Evolutionary conservation across 2,797 vertebrate genomes (phyloP).

Genomic region (Rhyacichthys aspro): DNA sequence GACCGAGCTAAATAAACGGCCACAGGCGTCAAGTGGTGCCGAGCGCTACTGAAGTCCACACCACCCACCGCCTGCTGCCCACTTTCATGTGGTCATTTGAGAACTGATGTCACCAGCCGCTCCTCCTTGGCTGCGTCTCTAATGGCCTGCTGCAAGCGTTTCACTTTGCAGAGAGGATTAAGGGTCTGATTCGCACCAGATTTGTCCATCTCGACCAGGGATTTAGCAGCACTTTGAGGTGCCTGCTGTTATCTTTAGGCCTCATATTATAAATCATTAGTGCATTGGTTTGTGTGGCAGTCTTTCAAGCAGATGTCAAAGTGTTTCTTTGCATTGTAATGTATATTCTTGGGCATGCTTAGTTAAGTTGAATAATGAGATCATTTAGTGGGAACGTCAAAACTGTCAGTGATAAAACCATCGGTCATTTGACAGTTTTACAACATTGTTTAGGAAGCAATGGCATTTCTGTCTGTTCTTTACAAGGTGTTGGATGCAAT

Average conservation of each 20-base stretch:
- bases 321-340: no score
- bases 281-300: not conserved
- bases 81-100: slow-evolving; percentile 68
- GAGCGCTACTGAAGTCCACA: slow-evolving; percentile 54
- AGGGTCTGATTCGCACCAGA: slow-evolving; percentile 42
- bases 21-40: slow-evolving; percentile 61
- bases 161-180: slow-evolving; percentile 15
- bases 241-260: slow-evolving; percentile 16
- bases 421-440: slow-evolving; percentile 35
- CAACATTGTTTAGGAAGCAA: slow-evolving; percentile 35
- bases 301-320: not conserved
- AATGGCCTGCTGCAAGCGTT: slow-evolving; percentile 28
- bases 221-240: slow-evolving; percentile 13
- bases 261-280: slow-evolving; percentile 6
- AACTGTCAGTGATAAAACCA: slow-evolving; percentile 29
- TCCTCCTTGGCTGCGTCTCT: slow-evolving; percentile 38
- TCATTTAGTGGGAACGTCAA: slow-evolving; percentile 1
- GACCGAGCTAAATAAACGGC: slow-evolving; percentile 61
- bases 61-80: slow-evolving; percentile 57
- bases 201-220: slow-evolving; percentile 16
- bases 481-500: slow-evolving; percentile 67
- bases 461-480: slow-evolving; percentile 51
- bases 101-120: slow-evolving; percentile 66
- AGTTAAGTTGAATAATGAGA: not conserved
- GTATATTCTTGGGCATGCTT: no score